A percentile compares a stretch with the other conserved stretches of the same genome.
Evolutionary conservation across 2,888 invertebrate species (phyloP).

Genomic region (Ichneumoninae sp.): DNA sequence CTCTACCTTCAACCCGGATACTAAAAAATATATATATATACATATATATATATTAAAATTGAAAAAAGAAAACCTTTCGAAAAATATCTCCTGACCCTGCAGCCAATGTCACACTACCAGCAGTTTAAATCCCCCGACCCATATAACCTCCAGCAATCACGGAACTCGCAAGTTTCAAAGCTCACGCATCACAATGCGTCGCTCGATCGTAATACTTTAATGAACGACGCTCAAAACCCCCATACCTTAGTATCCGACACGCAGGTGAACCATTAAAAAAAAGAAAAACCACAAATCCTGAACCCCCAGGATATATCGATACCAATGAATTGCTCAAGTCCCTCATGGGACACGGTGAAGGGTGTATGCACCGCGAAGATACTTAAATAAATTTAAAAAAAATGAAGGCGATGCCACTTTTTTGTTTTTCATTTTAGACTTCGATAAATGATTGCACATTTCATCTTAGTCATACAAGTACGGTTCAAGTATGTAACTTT

Average conservation of each 20-base stretch:
- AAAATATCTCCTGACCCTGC: constrained; percentile 38
- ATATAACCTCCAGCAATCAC: background rate
- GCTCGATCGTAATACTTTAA: constrained; percentile 5
- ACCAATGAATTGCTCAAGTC: background rate
- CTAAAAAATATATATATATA: constrained; percentile 20
- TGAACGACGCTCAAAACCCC: constrained; percentile 6
- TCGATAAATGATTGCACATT: too few species aligned
- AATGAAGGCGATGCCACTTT: background rate
- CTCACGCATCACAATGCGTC: background rate
- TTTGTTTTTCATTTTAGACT: too few species aligned
- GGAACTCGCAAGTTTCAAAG: background rate
- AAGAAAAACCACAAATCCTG: background rate
- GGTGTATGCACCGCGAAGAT: constrained; percentile 26
- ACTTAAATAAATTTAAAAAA: background rate
- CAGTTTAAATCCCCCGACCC: constrained; percentile 16
- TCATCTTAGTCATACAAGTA: too few species aligned
- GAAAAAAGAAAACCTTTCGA: background rate
- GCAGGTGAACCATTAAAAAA: background rate
- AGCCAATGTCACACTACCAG: constrained; percentile 57
- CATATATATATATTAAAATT: background rate
- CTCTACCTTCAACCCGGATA: constrained; percentile 35
- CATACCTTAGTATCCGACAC: constrained; percentile 14
- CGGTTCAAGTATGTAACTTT: too few species aligned
- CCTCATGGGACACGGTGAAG: background rate
- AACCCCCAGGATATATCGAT: constrained; percentile 8